Percentiles rank a stretch among this genome's conserved stretches.
Evolutionary conservation across 2,888 invertebrate genomes (phyloP).

Genomic region (Drosophila cognata): DNA sequence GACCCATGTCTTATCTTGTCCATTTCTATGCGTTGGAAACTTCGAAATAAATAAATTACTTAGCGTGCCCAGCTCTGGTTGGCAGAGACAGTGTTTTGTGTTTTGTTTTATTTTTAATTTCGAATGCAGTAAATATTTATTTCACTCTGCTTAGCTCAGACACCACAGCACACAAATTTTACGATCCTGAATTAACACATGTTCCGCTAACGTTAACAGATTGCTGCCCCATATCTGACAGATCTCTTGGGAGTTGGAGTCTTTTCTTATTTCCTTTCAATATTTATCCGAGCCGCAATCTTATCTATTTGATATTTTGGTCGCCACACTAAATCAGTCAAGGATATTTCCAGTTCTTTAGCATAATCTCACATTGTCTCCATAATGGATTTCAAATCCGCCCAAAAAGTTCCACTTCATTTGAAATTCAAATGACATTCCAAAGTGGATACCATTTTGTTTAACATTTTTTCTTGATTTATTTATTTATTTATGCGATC

Average conservation of each 20-base stretch:
- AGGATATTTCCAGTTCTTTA: background rate
- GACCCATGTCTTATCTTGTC: conserved; percentile 67
- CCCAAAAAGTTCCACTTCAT: background rate
- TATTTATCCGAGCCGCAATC: conserved; percentile 43
- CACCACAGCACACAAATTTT: conserved; percentile 52
- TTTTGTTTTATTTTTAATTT: conserved; percentile 70
- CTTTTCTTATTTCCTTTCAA: conserved; percentile 34
- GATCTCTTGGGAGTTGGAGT: conserved; percentile 30
- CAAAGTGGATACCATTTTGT: background rate
- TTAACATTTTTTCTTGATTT: background rate
- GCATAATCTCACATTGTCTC: background rate
- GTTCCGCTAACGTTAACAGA: conserved; percentile 67
- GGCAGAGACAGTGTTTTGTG: conserved; percentile 22
- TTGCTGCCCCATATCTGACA: conserved; percentile 21
- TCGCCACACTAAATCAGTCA: conserved; percentile 36
- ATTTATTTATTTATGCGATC: conserved; percentile 1
- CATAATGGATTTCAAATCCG: background rate
- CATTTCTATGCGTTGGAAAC: conserved; percentile 40
- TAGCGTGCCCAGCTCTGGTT: conserved; percentile 29
- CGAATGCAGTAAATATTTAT: conserved; percentile 67
- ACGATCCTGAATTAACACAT: conserved; percentile 76
- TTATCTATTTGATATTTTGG: conserved; percentile 45
- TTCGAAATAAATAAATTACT: conserved; percentile 67
- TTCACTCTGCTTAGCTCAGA: conserved; percentile 24
- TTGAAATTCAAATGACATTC: background rate